These are phyloP conservation scores for Leptodactylus fuscus DNA, from an alignment of 2,113 vertebrate genomes.

Conservation along the genomic window DNA sequence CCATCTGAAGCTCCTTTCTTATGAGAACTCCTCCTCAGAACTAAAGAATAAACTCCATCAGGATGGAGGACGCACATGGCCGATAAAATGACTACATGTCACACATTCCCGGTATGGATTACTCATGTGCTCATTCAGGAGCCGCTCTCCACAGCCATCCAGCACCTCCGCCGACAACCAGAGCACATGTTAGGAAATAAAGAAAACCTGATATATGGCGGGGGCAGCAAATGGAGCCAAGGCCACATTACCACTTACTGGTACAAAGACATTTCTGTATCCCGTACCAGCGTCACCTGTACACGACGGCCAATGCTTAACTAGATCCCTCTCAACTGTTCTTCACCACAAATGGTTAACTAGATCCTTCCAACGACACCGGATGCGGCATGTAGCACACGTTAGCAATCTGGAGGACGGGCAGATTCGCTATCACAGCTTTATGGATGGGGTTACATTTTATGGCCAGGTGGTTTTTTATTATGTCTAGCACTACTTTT, in stretches of 20 bases:
- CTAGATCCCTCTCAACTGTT: not conserved
- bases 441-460: not conserved
- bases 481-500: too few relatives aligned
- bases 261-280: too few relatives aligned
- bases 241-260: not conserved
- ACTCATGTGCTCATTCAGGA: not conserved
- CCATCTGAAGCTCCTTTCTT: too few relatives aligned
- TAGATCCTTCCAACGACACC: not conserved
- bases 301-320: not conserved
- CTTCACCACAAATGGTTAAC: not conserved
- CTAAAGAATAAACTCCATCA: too few relatives aligned
- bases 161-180: not conserved
- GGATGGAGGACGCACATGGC: too few relatives aligned
- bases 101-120: not conserved
- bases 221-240: not conserved
- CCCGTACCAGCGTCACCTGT: not conserved
- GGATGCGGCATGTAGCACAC: slow-evolving; percentile 19
- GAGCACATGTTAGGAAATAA: not conserved
- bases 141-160: not conserved
- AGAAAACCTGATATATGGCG: not conserved
- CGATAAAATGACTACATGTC: not conserved
- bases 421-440: not conserved
- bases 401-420: slow-evolving; percentile 14
- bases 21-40: too few relatives aligned
- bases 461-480: too few relatives aligned